Percentiles rank a stretch among this genome's conserved stretches.
These are phyloP conservation scores for Hippocampus zosterae DNA, from an alignment of 2,113 vertebrate species.

Conservation along the genomic window DNA sequence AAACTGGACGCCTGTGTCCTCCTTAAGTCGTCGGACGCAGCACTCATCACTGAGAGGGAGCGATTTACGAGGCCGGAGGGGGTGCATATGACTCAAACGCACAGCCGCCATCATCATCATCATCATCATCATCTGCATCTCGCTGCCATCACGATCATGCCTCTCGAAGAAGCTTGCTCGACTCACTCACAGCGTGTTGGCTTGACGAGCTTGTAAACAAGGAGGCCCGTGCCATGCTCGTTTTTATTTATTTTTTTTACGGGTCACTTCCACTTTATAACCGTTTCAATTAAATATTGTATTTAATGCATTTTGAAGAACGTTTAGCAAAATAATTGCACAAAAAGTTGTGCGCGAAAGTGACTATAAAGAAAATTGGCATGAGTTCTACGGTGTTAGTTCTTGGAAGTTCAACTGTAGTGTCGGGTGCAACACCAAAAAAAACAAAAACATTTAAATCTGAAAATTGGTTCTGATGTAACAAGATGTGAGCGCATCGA, in stretches of 20 bases:
- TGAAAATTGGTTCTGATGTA: no score
- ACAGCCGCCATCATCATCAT: constrained; percentile 10
- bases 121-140: constrained; percentile 57
- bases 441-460: no score
- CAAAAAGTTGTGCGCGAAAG: neutral
- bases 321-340: neutral
- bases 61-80: constrained; percentile 67
- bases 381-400: no score
- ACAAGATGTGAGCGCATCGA: no score
- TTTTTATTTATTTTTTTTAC: neutral
- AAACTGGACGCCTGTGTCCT: constrained; percentile 62
- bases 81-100: constrained; percentile 55
- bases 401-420: no score
- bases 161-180: constrained; percentile 57
- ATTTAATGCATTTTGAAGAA: neutral
- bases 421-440: no score
- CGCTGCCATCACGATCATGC: constrained; percentile 22
- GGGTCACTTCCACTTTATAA: neutral
- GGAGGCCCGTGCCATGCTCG: neutral
- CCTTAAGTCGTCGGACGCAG: constrained; percentile 66
- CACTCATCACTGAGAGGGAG: constrained; percentile 58
- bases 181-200: constrained; percentile 57
- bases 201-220: constrained; percentile 9
- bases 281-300: neutral
- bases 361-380: no score